phyloP scores from a whole-genome alignment of 1,140 invertebrate species.

The Drosophila micromelanica region DNA sequence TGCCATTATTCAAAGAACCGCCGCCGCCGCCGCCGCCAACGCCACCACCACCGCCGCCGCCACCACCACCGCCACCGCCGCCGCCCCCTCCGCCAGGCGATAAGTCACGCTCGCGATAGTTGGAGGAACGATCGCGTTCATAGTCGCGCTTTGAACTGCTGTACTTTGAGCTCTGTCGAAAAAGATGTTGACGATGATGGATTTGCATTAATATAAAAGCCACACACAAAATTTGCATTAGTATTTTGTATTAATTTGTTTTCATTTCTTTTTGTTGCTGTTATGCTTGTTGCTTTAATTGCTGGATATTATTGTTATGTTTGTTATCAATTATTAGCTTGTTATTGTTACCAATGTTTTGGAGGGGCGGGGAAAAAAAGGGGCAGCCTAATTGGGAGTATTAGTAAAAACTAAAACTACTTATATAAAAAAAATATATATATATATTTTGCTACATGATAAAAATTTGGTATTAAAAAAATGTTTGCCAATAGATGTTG shows the following conservation, averaged over 20 bases:
- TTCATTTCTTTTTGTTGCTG: neutral
- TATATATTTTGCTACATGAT: conserved; percentile 5
- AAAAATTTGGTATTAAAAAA: neutral
- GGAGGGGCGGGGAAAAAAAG: neutral
- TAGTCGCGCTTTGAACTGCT: conserved; percentile 86
- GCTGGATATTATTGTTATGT: neutral
- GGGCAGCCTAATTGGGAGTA: neutral
- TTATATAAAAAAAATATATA: conserved; percentile 19
- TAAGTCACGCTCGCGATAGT: conserved; percentile 83
- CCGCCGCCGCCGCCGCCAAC: conserved; percentile 87
- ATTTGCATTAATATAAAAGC: conserved; percentile 7
- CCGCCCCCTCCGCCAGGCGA: conserved; percentile 88
- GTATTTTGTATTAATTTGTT: conserved; percentile 6
- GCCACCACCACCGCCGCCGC: conserved; percentile 86
- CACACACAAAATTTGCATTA: neutral
- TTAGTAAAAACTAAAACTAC: conserved; percentile 13
- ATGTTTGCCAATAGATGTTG: conserved; percentile 14
- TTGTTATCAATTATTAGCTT: conserved; percentile 11
- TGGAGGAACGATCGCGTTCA: conserved; percentile 84
- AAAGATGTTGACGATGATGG: conserved; percentile 5
- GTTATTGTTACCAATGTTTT: conserved; percentile 22
- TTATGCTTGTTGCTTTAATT: conserved; percentile 13
- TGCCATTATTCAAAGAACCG: conserved; percentile 89
- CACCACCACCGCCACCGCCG: conserved; percentile 88
- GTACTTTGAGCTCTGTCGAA: conserved; percentile 89